Base-by-base conservation (phyloP, 2,888 invertebrate genomes). In the Ischnura elegans region DNA sequence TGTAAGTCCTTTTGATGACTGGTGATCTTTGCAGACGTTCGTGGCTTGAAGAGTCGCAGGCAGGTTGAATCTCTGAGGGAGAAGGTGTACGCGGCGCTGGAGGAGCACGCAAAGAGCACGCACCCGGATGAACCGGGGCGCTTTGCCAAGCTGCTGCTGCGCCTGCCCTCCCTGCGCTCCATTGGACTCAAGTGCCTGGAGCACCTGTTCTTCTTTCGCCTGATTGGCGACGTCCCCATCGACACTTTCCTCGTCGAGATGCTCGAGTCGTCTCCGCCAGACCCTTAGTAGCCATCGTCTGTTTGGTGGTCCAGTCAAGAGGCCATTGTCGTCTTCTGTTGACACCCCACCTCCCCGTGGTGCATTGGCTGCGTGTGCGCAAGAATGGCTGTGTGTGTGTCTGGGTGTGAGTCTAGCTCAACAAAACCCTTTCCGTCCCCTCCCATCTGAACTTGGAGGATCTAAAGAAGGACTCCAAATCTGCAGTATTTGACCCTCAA, bases 141-240 rank as follows among this genome's bases (percentile, higher is more conserved):
- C 90, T 99, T 99, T 96, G 99, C 99, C 66, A 99, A 99, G 96
- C 96, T 99, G 21, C 96, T 99, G 94, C 96, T 99, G 94, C 98
- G 99, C 94, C 96, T 99, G 95, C 99, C 99, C 10, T 98, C 99
- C 45, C 97, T 99, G 87, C 97, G 99, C 94, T 98, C 98, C 94
- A 99, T 99, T 95, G 98, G 98, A 94, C 97, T 99, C 93, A 99
- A 99, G 96, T 99, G 99, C 96, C 97, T 98, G 95, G 99, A 99
- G 96, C 98, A 99, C 96, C 97, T 99, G 94, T 99, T 99, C 97
- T 99, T 98, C 97, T 99, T 98, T 97, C 98, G 98, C 95, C 97
- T 99, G 94, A 98, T 99, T 95, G 98, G 98, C 66, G 98, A 99
- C 95, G 97, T 97, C 94, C 98, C 98, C 94, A 97, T 99, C 95